These are phyloP conservation scores for Lucinisca nassula DNA, from an alignment of 2,888 invertebrate genomes.

Conservation along the genomic window DNA sequence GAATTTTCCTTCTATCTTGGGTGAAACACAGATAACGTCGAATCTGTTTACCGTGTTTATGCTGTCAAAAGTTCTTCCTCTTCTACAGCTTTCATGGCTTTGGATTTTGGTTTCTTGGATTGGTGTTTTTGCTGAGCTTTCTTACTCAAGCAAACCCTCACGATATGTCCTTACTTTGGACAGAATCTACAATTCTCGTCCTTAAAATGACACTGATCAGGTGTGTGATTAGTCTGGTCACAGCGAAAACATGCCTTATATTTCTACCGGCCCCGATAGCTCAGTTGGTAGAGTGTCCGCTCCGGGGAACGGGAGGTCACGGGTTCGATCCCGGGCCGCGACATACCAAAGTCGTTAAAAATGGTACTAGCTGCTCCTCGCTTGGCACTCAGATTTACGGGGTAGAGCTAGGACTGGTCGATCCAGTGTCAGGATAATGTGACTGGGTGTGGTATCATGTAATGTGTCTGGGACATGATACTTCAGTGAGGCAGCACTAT, in stretches of 20 bases:
- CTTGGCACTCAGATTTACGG: too few species aligned
- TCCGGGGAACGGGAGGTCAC: too few species aligned
- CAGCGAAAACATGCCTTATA: background rate
- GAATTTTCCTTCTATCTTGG: conserved; percentile 3
- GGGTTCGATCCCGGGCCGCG: too few species aligned
- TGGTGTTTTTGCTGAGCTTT: background rate
- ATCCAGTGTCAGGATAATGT: too few species aligned
- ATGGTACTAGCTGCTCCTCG: too few species aligned
- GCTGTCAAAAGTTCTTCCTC: background rate
- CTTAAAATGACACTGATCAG: background rate
- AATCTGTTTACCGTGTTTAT: background rate
- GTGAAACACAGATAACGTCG: background rate
- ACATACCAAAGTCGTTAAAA: too few species aligned
- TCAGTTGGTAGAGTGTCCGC: too few species aligned
- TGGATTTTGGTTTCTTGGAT: background rate
- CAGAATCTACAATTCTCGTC: background rate
- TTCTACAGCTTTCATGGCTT: background rate
- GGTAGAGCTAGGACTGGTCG: too few species aligned
- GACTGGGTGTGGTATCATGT: too few species aligned
- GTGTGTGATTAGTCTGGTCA: background rate
- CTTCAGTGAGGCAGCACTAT: too few species aligned
- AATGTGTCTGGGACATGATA: too few species aligned
- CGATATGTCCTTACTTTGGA: background rate
- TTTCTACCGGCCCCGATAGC: too few species aligned
- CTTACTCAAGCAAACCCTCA: background rate